A percentile compares a stretch with the other conserved stretches of the same genome.
phyloP scores from a whole-genome alignment of 2,797 vertebrate genomes.

The Scolopax bukidnonensis region DNA sequence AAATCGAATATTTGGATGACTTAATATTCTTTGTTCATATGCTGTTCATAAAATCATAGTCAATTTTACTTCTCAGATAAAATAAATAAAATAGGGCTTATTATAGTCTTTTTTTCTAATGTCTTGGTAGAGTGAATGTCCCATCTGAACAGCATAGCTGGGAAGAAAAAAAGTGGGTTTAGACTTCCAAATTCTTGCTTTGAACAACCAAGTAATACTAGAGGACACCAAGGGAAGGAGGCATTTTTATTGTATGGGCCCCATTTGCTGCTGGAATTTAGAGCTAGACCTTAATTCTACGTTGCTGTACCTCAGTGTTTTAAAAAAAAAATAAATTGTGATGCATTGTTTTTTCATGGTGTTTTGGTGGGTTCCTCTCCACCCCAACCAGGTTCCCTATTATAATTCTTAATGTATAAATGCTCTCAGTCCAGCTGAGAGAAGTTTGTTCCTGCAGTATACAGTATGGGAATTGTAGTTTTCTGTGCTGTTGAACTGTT shows the following conservation, averaged over 20 bases:
- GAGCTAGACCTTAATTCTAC: background rate
- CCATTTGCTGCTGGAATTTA: background rate
- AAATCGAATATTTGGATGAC: background rate
- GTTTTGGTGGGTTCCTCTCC: background rate
- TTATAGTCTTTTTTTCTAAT: background rate
- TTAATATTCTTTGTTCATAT: background rate
- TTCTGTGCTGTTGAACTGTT: background rate
- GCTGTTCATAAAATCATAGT: background rate
- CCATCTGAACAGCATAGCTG: background rate
- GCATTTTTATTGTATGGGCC: background rate
- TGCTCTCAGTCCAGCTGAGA: background rate
- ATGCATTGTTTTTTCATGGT: background rate
- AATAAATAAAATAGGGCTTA: background rate
- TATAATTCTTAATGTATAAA: background rate
- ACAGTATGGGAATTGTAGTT: background rate
- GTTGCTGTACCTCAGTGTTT: background rate
- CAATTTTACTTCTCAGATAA: background rate
- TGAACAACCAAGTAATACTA: background rate
- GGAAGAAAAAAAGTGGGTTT: background rate
- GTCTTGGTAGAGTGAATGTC: background rate
- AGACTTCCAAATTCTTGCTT: background rate
- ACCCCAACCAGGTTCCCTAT: fast-evolving
- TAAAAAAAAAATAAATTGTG: background rate
- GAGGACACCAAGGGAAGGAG: background rate
- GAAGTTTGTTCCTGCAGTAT: background rate